These are phyloP conservation scores for Bacillus rossius DNA, from an alignment of 1,140 invertebrate genomes.

Conservation along the genomic window DNA sequence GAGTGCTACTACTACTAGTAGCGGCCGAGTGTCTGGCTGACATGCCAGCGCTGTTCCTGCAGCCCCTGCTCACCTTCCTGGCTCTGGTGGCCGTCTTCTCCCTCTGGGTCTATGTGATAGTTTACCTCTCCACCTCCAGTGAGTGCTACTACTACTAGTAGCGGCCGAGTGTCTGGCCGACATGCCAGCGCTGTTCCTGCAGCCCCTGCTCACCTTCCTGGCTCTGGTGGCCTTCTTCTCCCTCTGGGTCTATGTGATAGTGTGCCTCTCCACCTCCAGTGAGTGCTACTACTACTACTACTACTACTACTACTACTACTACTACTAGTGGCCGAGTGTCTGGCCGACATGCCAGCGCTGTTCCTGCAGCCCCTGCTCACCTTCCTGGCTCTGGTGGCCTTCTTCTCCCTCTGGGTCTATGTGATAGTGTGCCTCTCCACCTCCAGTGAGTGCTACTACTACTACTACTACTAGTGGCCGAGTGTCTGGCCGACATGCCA, in stretches of 20 bases:
- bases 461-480: no score
- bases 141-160: no score
- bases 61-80: constrained; percentile 81
- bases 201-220: constrained; percentile 81
- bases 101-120: constrained; percentile 79
- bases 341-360: constrained; percentile 74
- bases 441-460: constrained; percentile 62
- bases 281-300: no score
- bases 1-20: no score
- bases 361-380: constrained; percentile 85
- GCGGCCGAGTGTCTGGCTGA: no score
- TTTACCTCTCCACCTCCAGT: constrained; percentile 64
- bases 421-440: constrained; percentile 68
- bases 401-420: constrained; percentile 80
- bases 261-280: constrained; percentile 64
- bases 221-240: constrained; percentile 71
- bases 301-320: no score
- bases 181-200: constrained; percentile 79
- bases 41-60: constrained; percentile 79
- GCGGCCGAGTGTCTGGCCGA: no score
- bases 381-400: constrained; percentile 68
- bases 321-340: no score
- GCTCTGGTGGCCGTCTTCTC: constrained; percentile 71
- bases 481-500: constrained; percentile 74
- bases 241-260: constrained; percentile 79